Evolutionary conservation across 2,113 vertebrate genomes (phyloP).

Genomic region (Clarias magur): DNA sequence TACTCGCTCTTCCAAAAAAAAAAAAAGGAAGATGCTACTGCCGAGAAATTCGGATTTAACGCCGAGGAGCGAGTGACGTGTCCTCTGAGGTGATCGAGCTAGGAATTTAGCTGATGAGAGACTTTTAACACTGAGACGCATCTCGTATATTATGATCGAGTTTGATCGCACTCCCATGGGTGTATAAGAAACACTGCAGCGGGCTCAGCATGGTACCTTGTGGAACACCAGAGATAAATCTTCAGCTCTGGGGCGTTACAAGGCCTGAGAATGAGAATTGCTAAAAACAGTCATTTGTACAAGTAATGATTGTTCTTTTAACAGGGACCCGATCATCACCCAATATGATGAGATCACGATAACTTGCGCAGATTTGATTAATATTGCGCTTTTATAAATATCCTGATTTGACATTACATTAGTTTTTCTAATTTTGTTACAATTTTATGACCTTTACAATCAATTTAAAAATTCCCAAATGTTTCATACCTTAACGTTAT

Average conservation of each 20-base stretch:
- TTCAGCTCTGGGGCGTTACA: neutral
- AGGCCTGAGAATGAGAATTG: neutral
- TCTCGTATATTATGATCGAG: neutral
- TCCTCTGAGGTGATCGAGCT: too few species aligned
- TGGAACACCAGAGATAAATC: neutral
- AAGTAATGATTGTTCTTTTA: neutral
- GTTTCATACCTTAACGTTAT: too few species aligned
- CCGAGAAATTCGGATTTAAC: neutral
- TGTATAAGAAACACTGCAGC: neutral
- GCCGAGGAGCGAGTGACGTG: too few species aligned
- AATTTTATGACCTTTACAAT: too few species aligned
- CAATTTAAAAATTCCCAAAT: too few species aligned
- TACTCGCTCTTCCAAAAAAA: neutral
- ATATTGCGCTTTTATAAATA: too few species aligned
- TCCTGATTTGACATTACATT: too few species aligned
- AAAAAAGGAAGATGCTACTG: neutral
- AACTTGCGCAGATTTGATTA: too few species aligned
- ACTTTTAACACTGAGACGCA: neutral
- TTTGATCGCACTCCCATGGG: neutral
- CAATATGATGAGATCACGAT: too few species aligned
- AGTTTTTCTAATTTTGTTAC: too few species aligned
- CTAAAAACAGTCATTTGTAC: neutral
- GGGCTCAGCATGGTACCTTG: neutral
- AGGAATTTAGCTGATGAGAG: neutral
- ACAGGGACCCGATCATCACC: too few species aligned